These are phyloP conservation scores for Cotesia congregata DNA, from an alignment of 2,888 invertebrate genomes.

Conservation along the genomic window DNA sequence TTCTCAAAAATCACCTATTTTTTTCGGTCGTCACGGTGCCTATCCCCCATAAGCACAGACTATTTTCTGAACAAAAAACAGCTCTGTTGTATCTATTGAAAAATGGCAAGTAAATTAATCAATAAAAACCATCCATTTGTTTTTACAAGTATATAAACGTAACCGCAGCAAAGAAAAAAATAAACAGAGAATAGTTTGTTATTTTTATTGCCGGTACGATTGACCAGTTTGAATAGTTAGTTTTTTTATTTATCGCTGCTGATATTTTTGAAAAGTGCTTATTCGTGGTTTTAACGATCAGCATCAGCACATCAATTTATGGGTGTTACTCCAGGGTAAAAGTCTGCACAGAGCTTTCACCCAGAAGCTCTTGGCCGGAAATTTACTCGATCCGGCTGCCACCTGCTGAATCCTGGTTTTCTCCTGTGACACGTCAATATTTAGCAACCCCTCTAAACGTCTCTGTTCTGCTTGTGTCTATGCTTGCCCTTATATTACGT, in stretches of 20 bases:
- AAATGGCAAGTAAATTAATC: not conserved
- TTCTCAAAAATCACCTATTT: too few relatives aligned
- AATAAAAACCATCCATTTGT: not conserved
- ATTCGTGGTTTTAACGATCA: constrained; percentile 20
- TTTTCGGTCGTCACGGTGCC: too few relatives aligned
- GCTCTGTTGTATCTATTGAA: not conserved
- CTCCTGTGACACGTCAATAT: constrained; percentile 64
- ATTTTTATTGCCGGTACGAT: not conserved
- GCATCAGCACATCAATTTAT: not conserved
- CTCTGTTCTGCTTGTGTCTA: constrained; percentile 43
- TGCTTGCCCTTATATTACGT: not conserved
- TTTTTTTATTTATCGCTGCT: not conserved
- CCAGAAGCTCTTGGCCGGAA: constrained; percentile 19
- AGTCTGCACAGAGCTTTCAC: constrained; percentile 20
- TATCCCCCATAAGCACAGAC: too few relatives aligned
- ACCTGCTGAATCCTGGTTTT: constrained; percentile 56
- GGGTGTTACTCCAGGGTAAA: constrained; percentile 20
- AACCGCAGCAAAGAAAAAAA: not conserved
- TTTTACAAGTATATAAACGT: not conserved
- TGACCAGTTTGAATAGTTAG: not conserved
- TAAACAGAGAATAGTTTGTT: not conserved
- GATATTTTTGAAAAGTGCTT: not conserved
- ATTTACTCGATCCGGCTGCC: constrained; percentile 51
- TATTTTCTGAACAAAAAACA: not conserved
- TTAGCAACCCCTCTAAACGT: constrained; percentile 47